Evolutionary conservation across 1,140 invertebrate species (phyloP).

Genomic region (Asbolus verrucosus): DNA sequence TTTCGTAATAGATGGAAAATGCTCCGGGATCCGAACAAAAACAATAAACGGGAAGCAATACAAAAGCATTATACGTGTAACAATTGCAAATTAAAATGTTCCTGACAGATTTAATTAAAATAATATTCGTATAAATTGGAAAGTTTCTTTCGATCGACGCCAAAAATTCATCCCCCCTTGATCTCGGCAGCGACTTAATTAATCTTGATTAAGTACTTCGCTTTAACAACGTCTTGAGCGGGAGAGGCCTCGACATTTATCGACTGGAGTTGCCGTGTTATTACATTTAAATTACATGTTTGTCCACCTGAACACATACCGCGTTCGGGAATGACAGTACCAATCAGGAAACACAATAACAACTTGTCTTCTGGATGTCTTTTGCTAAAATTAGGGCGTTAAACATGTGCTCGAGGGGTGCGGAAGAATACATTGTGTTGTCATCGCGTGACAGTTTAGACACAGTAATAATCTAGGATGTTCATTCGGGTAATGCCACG

Average conservation of each 20-base stretch:
- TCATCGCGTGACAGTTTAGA: constrained; percentile 35
- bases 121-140: constrained; percentile 13
- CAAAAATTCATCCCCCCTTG: neutral
- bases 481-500: constrained; percentile 14
- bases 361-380: constrained; percentile 28
- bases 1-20: constrained; percentile 24
- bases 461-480: constrained; percentile 18
- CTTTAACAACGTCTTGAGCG: neutral
- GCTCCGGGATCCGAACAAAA: constrained; percentile 28
- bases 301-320: constrained; percentile 24
- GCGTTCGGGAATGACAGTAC: constrained; percentile 7
- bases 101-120: constrained; percentile 32
- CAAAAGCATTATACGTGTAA: constrained; percentile 30
- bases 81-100: constrained; percentile 26
- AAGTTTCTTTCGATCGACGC: neutral
- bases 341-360: constrained; percentile 37
- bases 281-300: constrained; percentile 14
- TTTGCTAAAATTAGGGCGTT: constrained; percentile 12
- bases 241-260: constrained; percentile 25
- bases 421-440: constrained; percentile 33
- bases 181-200: constrained; percentile 23
- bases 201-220: constrained; percentile 24
- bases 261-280: no score
- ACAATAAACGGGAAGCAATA: constrained; percentile 32
- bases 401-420: constrained; percentile 31